These are phyloP conservation scores for Tadarida brasiliensis DNA, from an alignment of 2,797 vertebrate genomes.

Conservation along the genomic window DNA sequence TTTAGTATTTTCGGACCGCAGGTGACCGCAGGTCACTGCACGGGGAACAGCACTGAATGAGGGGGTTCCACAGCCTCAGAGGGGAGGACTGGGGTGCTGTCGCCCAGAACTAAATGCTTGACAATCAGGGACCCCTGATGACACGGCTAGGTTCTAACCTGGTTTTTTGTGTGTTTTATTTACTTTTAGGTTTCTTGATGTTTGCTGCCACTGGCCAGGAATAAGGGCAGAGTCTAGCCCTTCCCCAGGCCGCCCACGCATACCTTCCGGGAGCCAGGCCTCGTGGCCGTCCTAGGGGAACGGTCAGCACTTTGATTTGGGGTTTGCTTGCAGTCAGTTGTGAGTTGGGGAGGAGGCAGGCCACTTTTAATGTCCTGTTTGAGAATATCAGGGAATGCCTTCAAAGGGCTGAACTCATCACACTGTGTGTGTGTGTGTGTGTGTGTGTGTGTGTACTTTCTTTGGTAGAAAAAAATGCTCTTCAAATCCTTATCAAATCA, in stretches of 20 bases:
- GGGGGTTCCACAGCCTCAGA: too few relatives aligned
- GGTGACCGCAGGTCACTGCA: neutral
- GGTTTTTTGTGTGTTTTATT: neutral
- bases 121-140: neutral
- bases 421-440: too few relatives aligned
- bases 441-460: too few relatives aligned
- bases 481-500: neutral
- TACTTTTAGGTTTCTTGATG: neutral
- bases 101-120: neutral
- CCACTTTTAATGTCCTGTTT: neutral
- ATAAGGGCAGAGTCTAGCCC: neutral
- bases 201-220: neutral
- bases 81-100: neutral
- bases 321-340: neutral
- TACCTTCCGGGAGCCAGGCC: neutral
- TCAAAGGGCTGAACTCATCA: neutral
- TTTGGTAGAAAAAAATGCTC: neutral
- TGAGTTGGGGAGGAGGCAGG: neutral
- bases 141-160: neutral
- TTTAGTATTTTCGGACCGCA: neutral
- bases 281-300: neutral
- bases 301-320: neutral
- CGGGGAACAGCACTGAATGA: too few relatives aligned
- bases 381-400: neutral
- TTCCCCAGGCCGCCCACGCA: accelerated